phyloP scores from a whole-genome alignment of 2,113 vertebrate species.

The Onychorhynchus coronatus region DNA sequence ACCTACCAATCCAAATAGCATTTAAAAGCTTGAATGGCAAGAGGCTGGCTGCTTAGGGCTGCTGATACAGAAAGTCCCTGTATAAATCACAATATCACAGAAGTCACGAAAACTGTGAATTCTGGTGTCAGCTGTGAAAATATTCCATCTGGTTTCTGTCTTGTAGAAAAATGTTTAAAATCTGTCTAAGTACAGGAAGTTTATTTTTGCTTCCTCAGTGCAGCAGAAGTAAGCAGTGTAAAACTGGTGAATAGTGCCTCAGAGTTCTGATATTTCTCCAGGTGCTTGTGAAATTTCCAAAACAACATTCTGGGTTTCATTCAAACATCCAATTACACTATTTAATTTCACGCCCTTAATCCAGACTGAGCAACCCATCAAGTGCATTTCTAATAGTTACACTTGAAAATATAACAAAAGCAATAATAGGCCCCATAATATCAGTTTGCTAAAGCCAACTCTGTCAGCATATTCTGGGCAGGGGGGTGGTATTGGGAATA shows the following conservation, averaged over 20 bases:
- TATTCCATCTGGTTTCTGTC: slow-evolving; percentile 68
- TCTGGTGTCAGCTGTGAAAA: slow-evolving; percentile 71
- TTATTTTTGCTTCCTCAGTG: slow-evolving; percentile 55
- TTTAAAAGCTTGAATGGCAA: slow-evolving; percentile 26
- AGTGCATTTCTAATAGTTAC: neutral
- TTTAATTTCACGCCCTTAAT: neutral
- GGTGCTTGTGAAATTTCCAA: neutral
- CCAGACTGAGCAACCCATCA: neutral
- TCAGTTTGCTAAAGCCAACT: neutral
- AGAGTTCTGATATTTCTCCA: slow-evolving; percentile 33
- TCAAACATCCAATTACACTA: neutral
- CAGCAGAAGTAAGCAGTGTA: slow-evolving; percentile 38
- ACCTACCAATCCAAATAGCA: neutral
- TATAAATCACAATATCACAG: slow-evolving; percentile 60
- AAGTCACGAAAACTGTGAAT: slow-evolving; percentile 60
- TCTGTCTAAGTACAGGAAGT: slow-evolving; percentile 59
- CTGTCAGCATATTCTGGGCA: neutral
- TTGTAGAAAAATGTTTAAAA: slow-evolving; percentile 66
- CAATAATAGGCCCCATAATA: neutral
- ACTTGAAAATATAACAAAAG: neutral
- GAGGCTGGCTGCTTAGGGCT: slow-evolving; percentile 24
- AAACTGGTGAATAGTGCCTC: neutral
- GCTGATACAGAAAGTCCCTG: slow-evolving; percentile 45
- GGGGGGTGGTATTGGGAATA: neutral
- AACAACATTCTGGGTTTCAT: slow-evolving; percentile 13